Base-by-base conservation (phyloP, 2,888 invertebrate genomes). In the Nezara viridula region DNA sequence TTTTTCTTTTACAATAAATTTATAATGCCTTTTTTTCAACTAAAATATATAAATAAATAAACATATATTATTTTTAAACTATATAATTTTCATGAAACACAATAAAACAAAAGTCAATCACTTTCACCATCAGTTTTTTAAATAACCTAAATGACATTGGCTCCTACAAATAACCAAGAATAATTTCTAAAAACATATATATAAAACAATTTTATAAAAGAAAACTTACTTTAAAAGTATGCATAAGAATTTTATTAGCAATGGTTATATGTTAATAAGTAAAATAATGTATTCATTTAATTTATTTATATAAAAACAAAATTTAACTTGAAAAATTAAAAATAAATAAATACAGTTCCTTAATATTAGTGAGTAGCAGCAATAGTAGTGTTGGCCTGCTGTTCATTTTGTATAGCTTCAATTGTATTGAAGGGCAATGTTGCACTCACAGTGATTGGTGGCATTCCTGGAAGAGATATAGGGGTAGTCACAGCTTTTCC, bases 371-470 rank as follows among this genome's bases (percentile, higher is more conserved):
- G 91, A 49, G 91, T 90, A 24, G 91, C 91, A 49, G 91, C 89
- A 27, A 91, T 88, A 49, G 90, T 87, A 40, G 90, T 90, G 12
- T 88, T 40, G 32, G 32, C 40, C 66, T 90, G 89, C 89, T 90
- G 90, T 90, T 91, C 91, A 86, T 90, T 90, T 89, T 91, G 91
- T 66, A 92, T 90, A 47, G 94, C 94, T 91, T 94, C 94, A 92
- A 95, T 93, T 21, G 95, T 94, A 19, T 94, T 93, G 37, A 95
- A 95, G 0, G 96, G 96, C 91, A 96, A 92, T 37, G 95, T 95
- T 32, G 96, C 95, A 91, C 96, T 96, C 24, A 96, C 96, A 32
- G 96, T 96, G 90, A 96, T 95, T 21, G 96, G 96, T 37, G 96
- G 96, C 96, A 96, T 96, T 55, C 96, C 96, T 47, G 96, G 96